These are phyloP conservation scores for Amblyornis subalaris DNA, from an alignment of 2,113 vertebrate species.

Conservation along the genomic window DNA sequence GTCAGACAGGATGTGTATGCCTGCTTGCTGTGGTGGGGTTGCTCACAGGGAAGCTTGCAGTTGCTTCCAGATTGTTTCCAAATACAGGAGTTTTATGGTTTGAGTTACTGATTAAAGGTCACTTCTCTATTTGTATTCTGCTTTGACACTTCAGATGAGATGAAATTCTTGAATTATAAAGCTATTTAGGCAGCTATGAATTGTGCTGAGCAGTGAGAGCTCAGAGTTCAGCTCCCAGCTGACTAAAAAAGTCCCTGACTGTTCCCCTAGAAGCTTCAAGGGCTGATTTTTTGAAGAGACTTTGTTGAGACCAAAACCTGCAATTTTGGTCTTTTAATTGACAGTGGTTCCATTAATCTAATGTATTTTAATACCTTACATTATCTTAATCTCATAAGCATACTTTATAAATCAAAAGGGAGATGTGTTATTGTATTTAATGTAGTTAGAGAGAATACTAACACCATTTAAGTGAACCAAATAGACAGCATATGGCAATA, in stretches of 20 bases:
- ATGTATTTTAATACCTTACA: neutral
- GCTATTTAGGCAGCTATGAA: conserved; percentile 40
- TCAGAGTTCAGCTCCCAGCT: conserved; percentile 53
- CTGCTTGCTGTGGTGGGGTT: neutral
- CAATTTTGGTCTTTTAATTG: conserved; percentile 19
- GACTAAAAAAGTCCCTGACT: neutral
- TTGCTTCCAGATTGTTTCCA: conserved; percentile 1
- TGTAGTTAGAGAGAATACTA: conserved; percentile 32
- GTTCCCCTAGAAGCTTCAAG: conserved; percentile 7
- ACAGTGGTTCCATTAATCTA: neutral
- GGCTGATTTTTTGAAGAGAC: conserved; percentile 9
- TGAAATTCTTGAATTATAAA: conserved; percentile 51
- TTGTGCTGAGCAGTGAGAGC: conserved; percentile 31
- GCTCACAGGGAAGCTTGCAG: neutral
- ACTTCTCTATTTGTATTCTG: conserved; percentile 50
- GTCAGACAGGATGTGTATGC: neutral
- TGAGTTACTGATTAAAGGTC: conserved; percentile 12
- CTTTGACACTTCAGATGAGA: conserved; percentile 21
- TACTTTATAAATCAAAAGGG: conserved; percentile 57
- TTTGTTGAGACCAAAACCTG: neutral
- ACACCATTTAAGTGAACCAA: conserved; percentile 21
- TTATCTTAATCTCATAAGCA: conserved; percentile 16
- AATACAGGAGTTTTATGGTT: neutral
- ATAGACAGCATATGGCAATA: neutral
- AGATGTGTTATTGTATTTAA: neutral